phyloP scores from a whole-genome alignment of 2,888 invertebrate species.

The Ellobium chinense region DNA sequence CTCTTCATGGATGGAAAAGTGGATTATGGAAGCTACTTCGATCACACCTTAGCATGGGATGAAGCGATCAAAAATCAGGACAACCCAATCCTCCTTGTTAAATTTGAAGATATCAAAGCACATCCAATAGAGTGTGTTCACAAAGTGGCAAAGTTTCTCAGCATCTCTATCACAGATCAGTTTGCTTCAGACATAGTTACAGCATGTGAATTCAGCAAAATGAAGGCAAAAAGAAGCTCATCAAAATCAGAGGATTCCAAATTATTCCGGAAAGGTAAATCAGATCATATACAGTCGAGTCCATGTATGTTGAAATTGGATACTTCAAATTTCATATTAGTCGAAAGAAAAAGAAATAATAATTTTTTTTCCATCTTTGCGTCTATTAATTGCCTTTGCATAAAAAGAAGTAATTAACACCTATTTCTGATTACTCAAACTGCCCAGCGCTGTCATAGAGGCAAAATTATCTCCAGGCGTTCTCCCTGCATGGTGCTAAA shows the following conservation, averaged over 20 bases:
- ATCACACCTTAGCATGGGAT: neutral
- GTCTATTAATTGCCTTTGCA: too few species aligned
- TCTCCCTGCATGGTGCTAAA: too few species aligned
- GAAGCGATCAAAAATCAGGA: neutral
- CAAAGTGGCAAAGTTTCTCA: neutral
- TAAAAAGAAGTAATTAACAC: too few species aligned
- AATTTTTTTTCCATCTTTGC: too few species aligned
- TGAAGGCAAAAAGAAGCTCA: neutral
- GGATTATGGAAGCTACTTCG: slow-evolving; percentile 20
- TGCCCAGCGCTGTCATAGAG: too few species aligned
- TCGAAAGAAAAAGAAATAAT: too few species aligned
- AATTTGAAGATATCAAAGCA: slow-evolving; percentile 9
- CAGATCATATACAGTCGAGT: too few species aligned
- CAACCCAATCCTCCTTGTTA: neutral
- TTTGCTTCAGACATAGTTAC: neutral
- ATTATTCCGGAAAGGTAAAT: slow-evolving; percentile 26
- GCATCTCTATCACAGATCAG: neutral
- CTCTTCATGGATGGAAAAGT: slow-evolving; percentile 12
- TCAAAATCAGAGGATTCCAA: neutral
- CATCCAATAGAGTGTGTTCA: neutral
- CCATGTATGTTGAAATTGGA: too few species aligned
- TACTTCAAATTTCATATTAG: too few species aligned
- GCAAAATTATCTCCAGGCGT: too few species aligned
- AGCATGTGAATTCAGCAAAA: neutral
- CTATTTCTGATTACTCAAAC: too few species aligned